Evolutionary conservation across 2,888 invertebrate genomes (phyloP).

Genomic region (Physocephala rufipes): DNA sequence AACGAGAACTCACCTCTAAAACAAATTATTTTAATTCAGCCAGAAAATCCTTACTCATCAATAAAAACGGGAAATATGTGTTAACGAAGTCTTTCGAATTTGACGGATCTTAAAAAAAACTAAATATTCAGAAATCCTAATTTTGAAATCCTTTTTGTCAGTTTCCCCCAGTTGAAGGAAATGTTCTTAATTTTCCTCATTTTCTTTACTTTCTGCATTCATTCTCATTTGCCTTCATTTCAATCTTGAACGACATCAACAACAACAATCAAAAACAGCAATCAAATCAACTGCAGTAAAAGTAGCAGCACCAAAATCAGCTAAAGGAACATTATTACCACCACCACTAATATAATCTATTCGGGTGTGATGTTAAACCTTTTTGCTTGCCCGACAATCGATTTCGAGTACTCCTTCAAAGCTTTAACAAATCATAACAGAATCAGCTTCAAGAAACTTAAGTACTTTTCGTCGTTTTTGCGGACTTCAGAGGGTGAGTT

Average conservation of each 20-base stretch:
- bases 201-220: too few relatives aligned
- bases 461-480: slow-evolving; percentile 2
- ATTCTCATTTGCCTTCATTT: slow-evolving; percentile 34
- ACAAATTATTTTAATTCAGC: too few relatives aligned
- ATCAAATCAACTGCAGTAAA: slow-evolving; percentile 31
- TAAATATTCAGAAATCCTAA: too few relatives aligned
- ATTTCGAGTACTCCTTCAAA: slow-evolving; percentile 24
- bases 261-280: slow-evolving; percentile 15
- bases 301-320: slow-evolving; percentile 16
- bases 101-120: too few relatives aligned
- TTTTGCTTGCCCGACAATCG: not conserved
- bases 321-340: slow-evolving; percentile 20
- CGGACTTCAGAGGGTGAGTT: slow-evolving; percentile 58
- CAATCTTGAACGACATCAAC: slow-evolving; percentile 12
- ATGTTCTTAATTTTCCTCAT: too few relatives aligned
- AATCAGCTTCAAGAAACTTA: not conserved
- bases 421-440: slow-evolving; percentile 25
- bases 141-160: too few relatives aligned
- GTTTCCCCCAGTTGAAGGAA: too few relatives aligned
- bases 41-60: too few relatives aligned
- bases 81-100: too few relatives aligned
- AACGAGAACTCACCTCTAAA: too few relatives aligned
- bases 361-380: slow-evolving; percentile 9
- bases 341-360: slow-evolving; percentile 34
- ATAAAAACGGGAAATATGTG: too few relatives aligned